phyloP scores from a whole-genome alignment of 1,140 invertebrate species.

The Platorchestia sp. region DNA sequence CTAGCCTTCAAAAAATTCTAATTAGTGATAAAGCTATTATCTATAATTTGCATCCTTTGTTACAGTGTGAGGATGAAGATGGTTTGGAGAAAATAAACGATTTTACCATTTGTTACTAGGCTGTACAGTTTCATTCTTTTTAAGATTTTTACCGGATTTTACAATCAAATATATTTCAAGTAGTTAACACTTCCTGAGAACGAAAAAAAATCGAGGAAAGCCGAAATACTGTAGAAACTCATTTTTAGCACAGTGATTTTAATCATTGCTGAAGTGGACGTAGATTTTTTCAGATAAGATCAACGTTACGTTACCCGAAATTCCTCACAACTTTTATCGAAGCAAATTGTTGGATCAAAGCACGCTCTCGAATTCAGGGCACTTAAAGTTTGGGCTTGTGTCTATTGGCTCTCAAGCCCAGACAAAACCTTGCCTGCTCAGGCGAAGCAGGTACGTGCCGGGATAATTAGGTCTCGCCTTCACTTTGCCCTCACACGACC shows the following conservation, averaged over 20 bases:
- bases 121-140: background rate
- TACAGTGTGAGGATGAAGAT: background rate
- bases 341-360: background rate
- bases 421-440: background rate
- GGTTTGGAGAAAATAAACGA: background rate
- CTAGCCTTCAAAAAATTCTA: background rate
- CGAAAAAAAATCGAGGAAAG: background rate
- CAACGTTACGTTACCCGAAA: background rate
- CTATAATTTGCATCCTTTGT: background rate
- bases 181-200: background rate
- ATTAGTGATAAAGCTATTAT: background rate
- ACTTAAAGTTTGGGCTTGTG: background rate
- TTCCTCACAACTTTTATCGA: background rate
- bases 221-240: too few species aligned
- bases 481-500: background rate
- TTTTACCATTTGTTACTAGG: background rate
- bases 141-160: background rate
- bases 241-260: background rate
- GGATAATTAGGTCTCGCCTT: background rate
- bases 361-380: background rate
- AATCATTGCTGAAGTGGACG: background rate
- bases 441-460: background rate
- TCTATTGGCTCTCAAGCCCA: background rate
- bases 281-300: background rate
- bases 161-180: background rate